Conservation (phyloP, 2,113 vertebrate species). For the Melanerpes formicivorus region DNA sequence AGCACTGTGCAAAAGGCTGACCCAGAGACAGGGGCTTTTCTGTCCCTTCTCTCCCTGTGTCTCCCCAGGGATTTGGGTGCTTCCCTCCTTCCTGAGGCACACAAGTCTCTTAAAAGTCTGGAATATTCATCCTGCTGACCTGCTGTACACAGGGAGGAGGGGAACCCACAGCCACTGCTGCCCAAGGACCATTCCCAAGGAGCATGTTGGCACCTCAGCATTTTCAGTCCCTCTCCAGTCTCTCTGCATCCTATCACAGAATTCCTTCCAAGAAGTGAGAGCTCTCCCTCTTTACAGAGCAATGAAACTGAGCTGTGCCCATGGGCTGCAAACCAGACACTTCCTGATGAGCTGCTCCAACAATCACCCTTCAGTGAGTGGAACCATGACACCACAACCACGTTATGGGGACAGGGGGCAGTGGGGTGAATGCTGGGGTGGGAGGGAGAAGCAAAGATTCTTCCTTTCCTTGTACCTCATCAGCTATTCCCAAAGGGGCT, state of each 20-base stretch:
- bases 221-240: neutral
- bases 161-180: neutral
- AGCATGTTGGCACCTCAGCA: neutral
- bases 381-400: accelerated
- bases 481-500: neutral
- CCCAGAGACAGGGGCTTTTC: neutral
- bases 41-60: neutral
- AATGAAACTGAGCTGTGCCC: neutral
- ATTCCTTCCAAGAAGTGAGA: neutral
- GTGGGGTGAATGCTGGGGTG: no score
- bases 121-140: neutral
- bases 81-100: neutral
- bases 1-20: neutral
- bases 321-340: neutral
- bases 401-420: accelerated
- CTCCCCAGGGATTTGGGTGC: neutral
- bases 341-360: neutral
- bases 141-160: accelerated
- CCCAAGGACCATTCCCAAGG: neutral
- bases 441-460: neutral
- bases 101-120: neutral
- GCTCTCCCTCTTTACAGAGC: neutral
- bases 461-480: neutral
- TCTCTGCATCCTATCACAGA: neutral
- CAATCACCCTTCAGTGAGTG: accelerated